These are phyloP conservation scores for Cervus canadensis DNA, from an alignment of 2,113 vertebrate genomes.

Conservation along the genomic window DNA sequence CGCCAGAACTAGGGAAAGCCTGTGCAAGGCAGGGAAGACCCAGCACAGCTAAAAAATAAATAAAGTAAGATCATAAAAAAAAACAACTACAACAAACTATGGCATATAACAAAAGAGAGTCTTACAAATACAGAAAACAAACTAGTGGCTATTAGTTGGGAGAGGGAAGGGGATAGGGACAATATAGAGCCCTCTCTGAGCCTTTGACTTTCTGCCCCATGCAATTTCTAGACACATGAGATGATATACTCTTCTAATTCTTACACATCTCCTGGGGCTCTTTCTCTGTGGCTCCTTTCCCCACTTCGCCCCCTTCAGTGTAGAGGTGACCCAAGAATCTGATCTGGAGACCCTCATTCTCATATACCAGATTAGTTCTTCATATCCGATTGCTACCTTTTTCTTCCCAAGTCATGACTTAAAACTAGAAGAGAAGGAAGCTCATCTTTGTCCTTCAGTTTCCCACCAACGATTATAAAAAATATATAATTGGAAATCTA, in stretches of 20 bases:
- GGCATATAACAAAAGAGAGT: background rate
- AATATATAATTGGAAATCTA: background rate
- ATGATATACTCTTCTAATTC: background rate
- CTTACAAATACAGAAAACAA: background rate
- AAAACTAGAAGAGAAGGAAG: constrained; percentile 19
- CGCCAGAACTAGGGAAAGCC: background rate
- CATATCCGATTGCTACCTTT: background rate
- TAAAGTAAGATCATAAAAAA: background rate
- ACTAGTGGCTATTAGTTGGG: background rate
- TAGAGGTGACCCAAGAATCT: background rate
- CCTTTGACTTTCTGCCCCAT: background rate
- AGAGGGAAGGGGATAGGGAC: background rate
- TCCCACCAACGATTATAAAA: background rate
- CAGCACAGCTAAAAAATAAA: background rate
- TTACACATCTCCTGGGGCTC: background rate
- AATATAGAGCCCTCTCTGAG: background rate
- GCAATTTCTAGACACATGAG: background rate
- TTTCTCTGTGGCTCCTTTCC: background rate
- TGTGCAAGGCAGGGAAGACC: background rate
- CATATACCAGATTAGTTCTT: background rate
- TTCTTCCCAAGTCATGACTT: constrained; percentile 9
- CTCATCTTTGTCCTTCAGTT: constrained; percentile 13
- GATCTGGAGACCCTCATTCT: background rate
- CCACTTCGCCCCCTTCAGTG: background rate
- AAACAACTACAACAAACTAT: background rate